Base-by-base conservation (phyloP, 2,797 vertebrate species). In the Gymnothorax reevesii region DNA sequence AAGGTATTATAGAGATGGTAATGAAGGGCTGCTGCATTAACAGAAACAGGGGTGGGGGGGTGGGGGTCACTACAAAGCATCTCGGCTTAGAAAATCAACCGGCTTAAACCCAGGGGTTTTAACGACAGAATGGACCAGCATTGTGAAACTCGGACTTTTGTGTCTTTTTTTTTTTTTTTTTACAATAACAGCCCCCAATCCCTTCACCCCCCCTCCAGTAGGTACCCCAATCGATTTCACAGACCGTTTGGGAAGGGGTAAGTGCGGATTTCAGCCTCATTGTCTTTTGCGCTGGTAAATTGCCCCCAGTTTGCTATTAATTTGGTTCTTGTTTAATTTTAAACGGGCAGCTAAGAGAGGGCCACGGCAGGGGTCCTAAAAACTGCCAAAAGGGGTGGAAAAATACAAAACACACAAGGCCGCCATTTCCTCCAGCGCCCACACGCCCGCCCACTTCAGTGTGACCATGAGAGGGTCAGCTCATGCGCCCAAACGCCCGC, bases 291-390 rank as follows among this genome's bases (percentile, higher is more conserved):
- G 88, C 84, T 85, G 87, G 86, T 91, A 90, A 95, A 95, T 95
- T 94, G 93, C 87, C 92, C 87, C 94, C 92, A 92, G 94, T 94
- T 91, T 94, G 90, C 91, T 91, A 95, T 95, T 96, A 95, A 95
- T 88, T 59, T 86, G 25, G 83, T 87, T 91, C 90, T 91, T 91
- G 86, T 92, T 93, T 90, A 92, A 90, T 92, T 94, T 92, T 88
- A 90, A 93, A 89, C 88, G 69, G 92, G 92, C 93, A 94, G 33
- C 92, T 92, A 91, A 90, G 88, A 79, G 42, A 89, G 94, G 89
- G 93, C 89, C 87, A 92, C 91, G 90, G 77, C 85, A 27, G 84
- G 66, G 64, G 71, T 92, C 92, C 91, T 4, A 15, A 8, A 33
- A 42, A 12, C 4, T 75, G 33, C 13, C 4, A 75, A 49, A 75